phyloP scores from a whole-genome alignment of 2,888 invertebrate genomes.

The Drosophila seclusa region DNA sequence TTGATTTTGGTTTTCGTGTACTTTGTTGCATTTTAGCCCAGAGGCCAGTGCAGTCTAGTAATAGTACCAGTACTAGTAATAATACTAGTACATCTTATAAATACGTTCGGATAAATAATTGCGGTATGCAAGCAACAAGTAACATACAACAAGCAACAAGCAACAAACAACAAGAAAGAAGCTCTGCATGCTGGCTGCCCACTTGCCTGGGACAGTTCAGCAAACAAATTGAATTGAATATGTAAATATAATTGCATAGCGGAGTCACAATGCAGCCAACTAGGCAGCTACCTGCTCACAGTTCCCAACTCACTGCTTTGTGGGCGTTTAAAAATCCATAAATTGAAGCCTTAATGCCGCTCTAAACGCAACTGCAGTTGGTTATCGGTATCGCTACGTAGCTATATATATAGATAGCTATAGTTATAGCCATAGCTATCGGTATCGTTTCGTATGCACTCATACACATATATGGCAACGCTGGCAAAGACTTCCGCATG shows the following conservation, averaged over 20 bases:
- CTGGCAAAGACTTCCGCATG: constrained; percentile 41
- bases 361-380: constrained; percentile 22
- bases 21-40: constrained; percentile 2
- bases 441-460: constrained; percentile 5
- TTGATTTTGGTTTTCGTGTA: not conserved
- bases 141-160: not conserved
- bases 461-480: constrained; percentile 13
- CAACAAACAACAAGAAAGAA: not conserved
- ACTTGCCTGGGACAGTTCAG: constrained; percentile 54
- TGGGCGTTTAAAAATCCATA: constrained; percentile 65
- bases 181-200: constrained; percentile 10
- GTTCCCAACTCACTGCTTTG: constrained; percentile 6
- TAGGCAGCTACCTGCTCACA: not conserved
- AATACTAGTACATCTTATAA: constrained; percentile 14
- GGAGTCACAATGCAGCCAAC: constrained; percentile 4
- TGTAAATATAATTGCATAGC: constrained; percentile 74
- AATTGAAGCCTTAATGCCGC: constrained; percentile 53
- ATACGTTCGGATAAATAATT: constrained; percentile 55
- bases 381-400: constrained; percentile 16
- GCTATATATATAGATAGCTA: not conserved
- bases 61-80: not conserved
- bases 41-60: not conserved
- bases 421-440: constrained; percentile 10
- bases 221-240: constrained; percentile 80
- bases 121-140: constrained; percentile 19